Evolutionary conservation across 2,113 vertebrate species (phyloP).

Genomic region (Acanthisitta chloris): DNA sequence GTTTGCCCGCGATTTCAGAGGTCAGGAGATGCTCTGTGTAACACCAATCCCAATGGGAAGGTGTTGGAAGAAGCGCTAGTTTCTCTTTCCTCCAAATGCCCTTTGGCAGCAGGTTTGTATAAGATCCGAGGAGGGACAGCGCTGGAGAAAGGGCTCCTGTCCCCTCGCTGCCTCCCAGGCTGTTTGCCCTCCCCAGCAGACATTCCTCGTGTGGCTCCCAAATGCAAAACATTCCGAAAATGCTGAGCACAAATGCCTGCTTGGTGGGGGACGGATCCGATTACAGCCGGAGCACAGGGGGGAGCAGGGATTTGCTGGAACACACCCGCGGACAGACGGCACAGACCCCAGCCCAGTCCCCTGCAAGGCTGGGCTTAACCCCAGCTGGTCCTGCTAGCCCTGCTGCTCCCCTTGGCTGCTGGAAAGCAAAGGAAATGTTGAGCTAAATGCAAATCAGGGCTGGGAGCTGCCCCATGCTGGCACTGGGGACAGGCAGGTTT

Average conservation of each 20-base stretch:
- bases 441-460: not conserved
- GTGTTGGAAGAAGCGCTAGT: rapidly evolving
- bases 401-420: rapidly evolving
- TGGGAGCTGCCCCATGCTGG: rapidly evolving
- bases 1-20: not conserved
- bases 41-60: rapidly evolving
- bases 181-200: not conserved
- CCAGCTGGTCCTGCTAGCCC: not conserved
- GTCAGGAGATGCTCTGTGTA: not conserved
- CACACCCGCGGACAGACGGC: not conserved
- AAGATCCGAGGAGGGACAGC: not conserved
- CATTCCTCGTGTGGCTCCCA: slow-evolving; percentile 9
- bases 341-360: not conserved
- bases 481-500: not conserved
- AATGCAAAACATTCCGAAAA: slow-evolving; percentile 20
- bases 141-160: not conserved
- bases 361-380: not conserved
- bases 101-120: not conserved
- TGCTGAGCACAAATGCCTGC: not conserved
- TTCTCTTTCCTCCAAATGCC: not conserved
- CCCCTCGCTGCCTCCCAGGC: not conserved
- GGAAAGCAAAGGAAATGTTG: not conserved
- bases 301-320: not conserved
- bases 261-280: not conserved
- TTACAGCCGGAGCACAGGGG: not conserved